These are phyloP conservation scores for Balaeniceps rex DNA, from an alignment of 2,113 vertebrate species.

Conservation along the genomic window DNA sequence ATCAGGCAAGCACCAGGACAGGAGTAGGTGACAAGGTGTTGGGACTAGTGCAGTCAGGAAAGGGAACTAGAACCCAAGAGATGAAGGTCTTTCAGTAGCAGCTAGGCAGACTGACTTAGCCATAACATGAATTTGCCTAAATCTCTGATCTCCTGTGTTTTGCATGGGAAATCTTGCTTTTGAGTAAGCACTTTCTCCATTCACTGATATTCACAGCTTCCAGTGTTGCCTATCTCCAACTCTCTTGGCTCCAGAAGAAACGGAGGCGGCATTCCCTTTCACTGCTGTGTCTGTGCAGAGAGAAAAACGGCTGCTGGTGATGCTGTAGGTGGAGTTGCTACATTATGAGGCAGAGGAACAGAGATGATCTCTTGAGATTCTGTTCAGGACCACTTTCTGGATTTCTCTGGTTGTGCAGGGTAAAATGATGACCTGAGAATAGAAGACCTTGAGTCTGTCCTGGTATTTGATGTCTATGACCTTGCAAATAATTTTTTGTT, in stretches of 20 bases:
- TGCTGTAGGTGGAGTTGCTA: background rate
- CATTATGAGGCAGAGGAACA: background rate
- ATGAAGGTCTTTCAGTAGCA: background rate
- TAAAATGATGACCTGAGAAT: background rate
- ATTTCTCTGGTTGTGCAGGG: background rate
- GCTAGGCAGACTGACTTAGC: background rate
- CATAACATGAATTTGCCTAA: background rate
- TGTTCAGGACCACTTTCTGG: background rate
- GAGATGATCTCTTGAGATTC: background rate
- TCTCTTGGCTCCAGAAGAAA: background rate
- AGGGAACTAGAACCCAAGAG: background rate
- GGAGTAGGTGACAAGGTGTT: background rate
- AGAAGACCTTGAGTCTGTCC: background rate
- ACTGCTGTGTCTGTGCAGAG: background rate
- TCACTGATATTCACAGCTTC: background rate
- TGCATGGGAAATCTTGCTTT: background rate
- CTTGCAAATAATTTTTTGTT: background rate
- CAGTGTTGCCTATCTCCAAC: background rate
- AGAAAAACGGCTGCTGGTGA: background rate
- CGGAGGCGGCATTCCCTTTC: background rate
- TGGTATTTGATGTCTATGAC: background rate
- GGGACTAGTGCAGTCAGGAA: background rate
- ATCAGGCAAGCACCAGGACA: background rate
- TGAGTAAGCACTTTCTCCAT: background rate
- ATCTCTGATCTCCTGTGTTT: background rate